phyloP scores from a whole-genome alignment of 2,113 vertebrate species.

The Crocuta crocuta region DNA sequence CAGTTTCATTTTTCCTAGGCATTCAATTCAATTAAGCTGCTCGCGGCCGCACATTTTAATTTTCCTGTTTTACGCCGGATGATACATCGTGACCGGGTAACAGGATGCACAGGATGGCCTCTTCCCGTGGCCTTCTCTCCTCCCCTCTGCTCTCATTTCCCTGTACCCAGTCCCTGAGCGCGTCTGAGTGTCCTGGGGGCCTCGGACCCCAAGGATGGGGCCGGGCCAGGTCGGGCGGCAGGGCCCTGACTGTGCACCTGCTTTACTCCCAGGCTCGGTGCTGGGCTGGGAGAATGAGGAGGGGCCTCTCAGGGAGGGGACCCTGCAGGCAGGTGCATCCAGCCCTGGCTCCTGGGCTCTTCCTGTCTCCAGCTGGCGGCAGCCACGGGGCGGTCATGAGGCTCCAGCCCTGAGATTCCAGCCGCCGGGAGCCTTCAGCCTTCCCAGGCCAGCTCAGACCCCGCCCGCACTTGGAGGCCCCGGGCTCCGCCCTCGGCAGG shows the following conservation, averaged over 20 bases:
- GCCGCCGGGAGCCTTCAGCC: accelerated
- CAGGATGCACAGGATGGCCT: accelerated
- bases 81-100: background rate
- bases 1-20: background rate
- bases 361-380: accelerated
- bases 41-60: background rate
- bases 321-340: accelerated
- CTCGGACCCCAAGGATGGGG: too few relatives aligned
- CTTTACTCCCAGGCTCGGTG: accelerated
- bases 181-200: background rate
- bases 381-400: accelerated
- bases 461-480: accelerated
- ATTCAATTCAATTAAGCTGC: background rate
- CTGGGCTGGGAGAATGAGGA: accelerated
- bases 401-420: accelerated
- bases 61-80: background rate
- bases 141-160: accelerated
- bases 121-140: accelerated
- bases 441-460: background rate
- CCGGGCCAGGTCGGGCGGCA: accelerated
- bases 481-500: background rate
- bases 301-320: too few relatives aligned
- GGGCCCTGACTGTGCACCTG: accelerated
- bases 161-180: background rate
- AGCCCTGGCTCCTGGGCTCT: background rate